Evolutionary conservation across 2,888 invertebrate genomes (phyloP).

Genomic region (Nomada hirtipes): DNA sequence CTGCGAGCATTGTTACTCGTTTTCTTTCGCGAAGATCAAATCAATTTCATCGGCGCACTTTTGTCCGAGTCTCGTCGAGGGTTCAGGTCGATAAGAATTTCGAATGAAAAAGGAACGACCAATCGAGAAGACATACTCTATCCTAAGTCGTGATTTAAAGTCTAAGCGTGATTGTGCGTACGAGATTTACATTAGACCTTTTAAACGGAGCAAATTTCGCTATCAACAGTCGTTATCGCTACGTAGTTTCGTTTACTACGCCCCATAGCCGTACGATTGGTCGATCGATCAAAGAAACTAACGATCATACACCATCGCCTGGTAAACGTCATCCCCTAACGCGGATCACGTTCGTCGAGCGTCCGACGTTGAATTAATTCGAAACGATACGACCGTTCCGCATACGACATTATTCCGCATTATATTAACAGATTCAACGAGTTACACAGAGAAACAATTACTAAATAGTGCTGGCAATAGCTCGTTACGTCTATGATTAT

Average conservation of each 20-base stretch:
- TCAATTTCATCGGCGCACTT: too few species aligned
- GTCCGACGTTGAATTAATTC: background rate
- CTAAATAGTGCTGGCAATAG: slow-evolving; percentile 17
- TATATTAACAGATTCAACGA: slow-evolving; percentile 17
- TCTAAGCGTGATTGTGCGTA: slow-evolving; percentile 40
- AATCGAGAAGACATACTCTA: too few species aligned
- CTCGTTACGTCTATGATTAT: slow-evolving; percentile 16
- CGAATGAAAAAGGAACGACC: background rate
- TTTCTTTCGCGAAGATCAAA: background rate
- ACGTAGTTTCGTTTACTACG: slow-evolving; percentile 39
- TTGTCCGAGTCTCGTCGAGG: too few species aligned
- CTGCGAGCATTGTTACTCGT: background rate
- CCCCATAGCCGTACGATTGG: slow-evolving; percentile 6
- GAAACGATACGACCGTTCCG: background rate
- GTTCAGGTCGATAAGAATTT: background rate
- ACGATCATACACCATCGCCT: background rate
- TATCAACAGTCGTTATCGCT: slow-evolving; percentile 41
- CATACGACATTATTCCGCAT: too few species aligned
- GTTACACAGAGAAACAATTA: slow-evolving; percentile 21
- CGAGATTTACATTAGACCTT: slow-evolving; percentile 47
- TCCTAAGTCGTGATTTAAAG: background rate
- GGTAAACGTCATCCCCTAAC: background rate
- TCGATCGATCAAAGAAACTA: background rate
- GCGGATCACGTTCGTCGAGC: background rate
- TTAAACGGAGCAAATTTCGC: slow-evolving; percentile 45